Evolutionary conservation across 2,888 invertebrate genomes (phyloP).

Genomic region (Dorcus hopei): DNA sequence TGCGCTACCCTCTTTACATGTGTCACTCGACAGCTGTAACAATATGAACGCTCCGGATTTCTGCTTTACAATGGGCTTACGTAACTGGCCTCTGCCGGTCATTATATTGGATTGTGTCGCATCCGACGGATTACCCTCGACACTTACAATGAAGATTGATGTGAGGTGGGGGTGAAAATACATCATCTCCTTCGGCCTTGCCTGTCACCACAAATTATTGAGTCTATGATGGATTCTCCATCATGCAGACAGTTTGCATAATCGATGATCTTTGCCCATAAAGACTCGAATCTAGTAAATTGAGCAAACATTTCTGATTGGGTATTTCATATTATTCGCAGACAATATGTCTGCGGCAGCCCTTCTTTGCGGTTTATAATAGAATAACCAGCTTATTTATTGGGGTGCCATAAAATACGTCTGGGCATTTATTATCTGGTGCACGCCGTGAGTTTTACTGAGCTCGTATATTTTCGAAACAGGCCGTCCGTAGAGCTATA

Average conservation of each 20-base stretch:
- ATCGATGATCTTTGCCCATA: background rate
- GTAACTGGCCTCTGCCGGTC: slow-evolving; percentile 40
- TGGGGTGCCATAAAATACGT: slow-evolving; percentile 46
- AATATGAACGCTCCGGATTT: slow-evolving; percentile 32
- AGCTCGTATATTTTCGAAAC: slow-evolving; percentile 40
- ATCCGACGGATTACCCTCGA: slow-evolving; percentile 37
- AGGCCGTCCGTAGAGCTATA: slow-evolving; percentile 40
- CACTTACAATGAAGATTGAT: slow-evolving; percentile 45
- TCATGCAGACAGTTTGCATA: slow-evolving; percentile 15
- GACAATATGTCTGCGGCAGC: background rate
- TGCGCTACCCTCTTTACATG: slow-evolving; percentile 25
- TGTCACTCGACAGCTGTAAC: slow-evolving; percentile 39
- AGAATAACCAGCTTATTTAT: slow-evolving; percentile 49
- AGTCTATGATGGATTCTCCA: slow-evolving; percentile 39
- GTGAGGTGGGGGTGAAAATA: slow-evolving; percentile 37
- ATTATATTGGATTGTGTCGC: slow-evolving; percentile 43
- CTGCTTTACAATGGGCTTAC: slow-evolving; percentile 27
- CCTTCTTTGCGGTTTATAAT: slow-evolving; percentile 36
- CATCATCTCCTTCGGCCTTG: slow-evolving; percentile 42
- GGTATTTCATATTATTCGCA: too few species aligned
- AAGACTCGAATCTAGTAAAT: too few species aligned
- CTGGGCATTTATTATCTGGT: slow-evolving; percentile 47
- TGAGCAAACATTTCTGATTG: too few species aligned
- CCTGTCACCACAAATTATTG: slow-evolving; percentile 47
- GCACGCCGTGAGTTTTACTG: slow-evolving; percentile 43